Conservation (phyloP, 2,797 vertebrate genomes). For the Perodicticus potto region DNA sequence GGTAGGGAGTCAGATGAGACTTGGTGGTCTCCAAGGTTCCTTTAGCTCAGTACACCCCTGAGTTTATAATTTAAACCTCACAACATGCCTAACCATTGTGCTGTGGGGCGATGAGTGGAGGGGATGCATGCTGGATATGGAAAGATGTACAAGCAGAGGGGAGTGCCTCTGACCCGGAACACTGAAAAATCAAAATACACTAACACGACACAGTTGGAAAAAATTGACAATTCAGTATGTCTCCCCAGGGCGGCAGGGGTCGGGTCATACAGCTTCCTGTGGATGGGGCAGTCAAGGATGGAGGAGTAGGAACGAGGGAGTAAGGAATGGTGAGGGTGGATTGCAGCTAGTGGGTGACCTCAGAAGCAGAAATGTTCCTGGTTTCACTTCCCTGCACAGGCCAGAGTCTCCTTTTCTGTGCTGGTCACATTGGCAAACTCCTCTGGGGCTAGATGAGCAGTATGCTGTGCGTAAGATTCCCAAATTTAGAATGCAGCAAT, state of each 20-base stretch:
- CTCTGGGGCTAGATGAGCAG: background rate
- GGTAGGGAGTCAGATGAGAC: background rate
- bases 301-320: background rate
- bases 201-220: background rate
- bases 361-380: background rate
- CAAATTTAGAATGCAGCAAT: background rate
- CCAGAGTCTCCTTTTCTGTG: background rate
- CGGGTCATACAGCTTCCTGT: background rate
- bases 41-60: background rate
- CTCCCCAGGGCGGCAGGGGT: background rate
- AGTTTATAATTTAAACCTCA: background rate
- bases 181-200: background rate
- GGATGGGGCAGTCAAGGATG: background rate
- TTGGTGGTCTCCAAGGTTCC: background rate
- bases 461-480: background rate
- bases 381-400: background rate
- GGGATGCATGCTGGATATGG: background rate
- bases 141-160: background rate
- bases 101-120: background rate
- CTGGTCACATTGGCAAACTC: background rate
- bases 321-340: background rate
- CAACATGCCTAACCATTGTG: background rate
- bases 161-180: background rate
- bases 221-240: background rate
- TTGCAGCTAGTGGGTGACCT: background rate